Percentiles rank a stretch among this genome's conserved stretches.
Conservation (phyloP, 2,888 invertebrate species). For the Melipona bicolor region DNA sequence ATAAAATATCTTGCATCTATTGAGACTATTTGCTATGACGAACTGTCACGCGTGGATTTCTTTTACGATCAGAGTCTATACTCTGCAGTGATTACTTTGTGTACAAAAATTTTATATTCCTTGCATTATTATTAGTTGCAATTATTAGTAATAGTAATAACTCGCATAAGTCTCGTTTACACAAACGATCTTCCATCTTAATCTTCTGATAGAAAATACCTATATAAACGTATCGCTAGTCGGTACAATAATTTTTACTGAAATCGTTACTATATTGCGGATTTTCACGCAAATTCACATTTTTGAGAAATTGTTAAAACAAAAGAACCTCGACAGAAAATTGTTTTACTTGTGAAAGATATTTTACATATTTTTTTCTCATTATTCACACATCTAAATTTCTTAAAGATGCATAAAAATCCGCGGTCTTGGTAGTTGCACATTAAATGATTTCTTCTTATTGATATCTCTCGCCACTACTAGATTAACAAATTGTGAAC, state of each 20-base stretch:
- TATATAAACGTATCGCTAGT: not conserved
- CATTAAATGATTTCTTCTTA: not conserved
- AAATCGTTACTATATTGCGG: no score
- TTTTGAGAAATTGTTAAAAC: no score
- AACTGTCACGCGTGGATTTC: not conserved
- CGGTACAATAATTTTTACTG: not conserved
- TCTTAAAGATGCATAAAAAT: no score
- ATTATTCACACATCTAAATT: no score
- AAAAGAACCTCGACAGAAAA: no score
- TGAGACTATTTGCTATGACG: not conserved
- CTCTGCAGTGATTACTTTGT: not conserved
- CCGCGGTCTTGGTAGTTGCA: no score
- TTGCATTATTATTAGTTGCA: not conserved
- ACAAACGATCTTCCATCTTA: not conserved
- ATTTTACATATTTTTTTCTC: no score
- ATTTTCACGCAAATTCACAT: no score
- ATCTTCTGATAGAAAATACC: not conserved
- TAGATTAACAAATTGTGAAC: not conserved
- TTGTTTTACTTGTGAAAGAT: no score
- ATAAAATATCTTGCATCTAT: not conserved
- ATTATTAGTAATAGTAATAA: not conserved
- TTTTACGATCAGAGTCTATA: not conserved
- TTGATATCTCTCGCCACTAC: not conserved
- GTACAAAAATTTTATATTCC: not conserved
- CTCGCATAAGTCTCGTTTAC: not conserved